These are phyloP conservation scores for Arion vulgaris DNA, from an alignment of 1,140 invertebrate species.

Conservation along the genomic window DNA sequence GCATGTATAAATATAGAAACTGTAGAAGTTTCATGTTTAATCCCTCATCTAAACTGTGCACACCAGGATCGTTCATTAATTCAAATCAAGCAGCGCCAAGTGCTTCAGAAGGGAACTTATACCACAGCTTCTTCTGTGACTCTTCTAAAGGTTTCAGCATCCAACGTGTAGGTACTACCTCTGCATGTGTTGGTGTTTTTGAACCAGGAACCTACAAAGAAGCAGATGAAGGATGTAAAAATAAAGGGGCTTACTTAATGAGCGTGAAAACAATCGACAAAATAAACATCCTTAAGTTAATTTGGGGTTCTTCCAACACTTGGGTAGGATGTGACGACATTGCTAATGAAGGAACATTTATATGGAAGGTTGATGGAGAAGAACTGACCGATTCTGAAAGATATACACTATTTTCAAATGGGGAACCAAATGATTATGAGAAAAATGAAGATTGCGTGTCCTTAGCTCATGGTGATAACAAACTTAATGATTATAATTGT, in stretches of 20 bases:
- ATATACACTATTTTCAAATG: not conserved
- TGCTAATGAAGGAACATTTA: not conserved
- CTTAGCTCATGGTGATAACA: not conserved
- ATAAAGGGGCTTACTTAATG: not conserved
- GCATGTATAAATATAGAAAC: not conserved
- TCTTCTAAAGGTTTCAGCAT: not conserved
- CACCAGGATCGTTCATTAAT: not conserved
- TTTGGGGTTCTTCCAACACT: not conserved
- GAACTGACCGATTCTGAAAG: not conserved
- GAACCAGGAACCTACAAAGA: not conserved
- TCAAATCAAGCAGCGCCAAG: not conserved
- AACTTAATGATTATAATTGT: not conserved
- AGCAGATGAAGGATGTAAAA: not conserved
- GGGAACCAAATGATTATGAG: not conserved
- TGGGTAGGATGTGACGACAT: not conserved
- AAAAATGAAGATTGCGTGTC: not conserved
- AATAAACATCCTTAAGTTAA: not conserved
- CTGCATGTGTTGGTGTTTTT: not conserved
- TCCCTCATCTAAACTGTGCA: not conserved
- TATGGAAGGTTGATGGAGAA: not conserved
- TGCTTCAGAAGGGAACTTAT: not conserved
- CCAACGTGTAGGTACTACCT: not conserved
- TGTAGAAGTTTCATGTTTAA: not conserved
- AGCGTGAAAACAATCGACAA: not conserved
- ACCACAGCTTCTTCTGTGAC: not conserved